Conservation (phyloP, 2,797 vertebrate species). For the Poecilia gillii region DNA sequence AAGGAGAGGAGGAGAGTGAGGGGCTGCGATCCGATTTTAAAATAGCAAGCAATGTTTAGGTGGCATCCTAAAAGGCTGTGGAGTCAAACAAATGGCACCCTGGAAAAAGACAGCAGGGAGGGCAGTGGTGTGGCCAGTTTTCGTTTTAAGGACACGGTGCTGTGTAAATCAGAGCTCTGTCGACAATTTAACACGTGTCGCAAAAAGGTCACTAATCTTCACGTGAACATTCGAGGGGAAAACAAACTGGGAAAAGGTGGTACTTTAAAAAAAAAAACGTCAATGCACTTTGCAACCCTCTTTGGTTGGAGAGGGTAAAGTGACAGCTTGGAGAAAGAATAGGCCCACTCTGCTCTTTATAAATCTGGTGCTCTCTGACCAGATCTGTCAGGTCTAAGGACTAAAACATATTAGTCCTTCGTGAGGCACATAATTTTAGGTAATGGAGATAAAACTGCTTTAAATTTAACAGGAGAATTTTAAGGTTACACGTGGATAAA, state of each 20-base stretch:
- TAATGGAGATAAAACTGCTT: not conserved
- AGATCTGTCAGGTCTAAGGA: not conserved
- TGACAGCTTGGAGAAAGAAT: not conserved
- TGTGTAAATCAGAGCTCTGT: slow-evolving; percentile 45
- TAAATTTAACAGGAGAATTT: not conserved
- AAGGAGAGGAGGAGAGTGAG: slow-evolving; percentile 19
- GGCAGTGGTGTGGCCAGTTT: slow-evolving; percentile 33
- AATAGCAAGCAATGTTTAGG: slow-evolving; percentile 77
- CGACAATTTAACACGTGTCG: slow-evolving; percentile 24
- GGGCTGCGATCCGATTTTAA: slow-evolving; percentile 56
- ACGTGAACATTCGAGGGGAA: not conserved
- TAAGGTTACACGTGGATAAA: not conserved
- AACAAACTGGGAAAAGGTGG: slow-evolving; percentile 16
- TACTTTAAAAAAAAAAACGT: not conserved
- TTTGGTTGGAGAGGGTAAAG: not conserved
- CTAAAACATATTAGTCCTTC: not conserved
- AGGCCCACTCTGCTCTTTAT: not conserved
- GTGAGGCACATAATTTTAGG: not conserved
- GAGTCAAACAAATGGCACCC: slow-evolving; percentile 41
- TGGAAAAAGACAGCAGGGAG: slow-evolving; percentile 18
- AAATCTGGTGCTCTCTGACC: not conserved
- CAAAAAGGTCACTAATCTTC: slow-evolving; percentile 8
- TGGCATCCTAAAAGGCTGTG: slow-evolving; percentile 63
- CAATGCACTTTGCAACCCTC: not conserved
- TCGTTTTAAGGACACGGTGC: slow-evolving; percentile 25